A percentile compares a stretch with the other conserved stretches of the same genome.
Evolutionary conservation across 2,888 invertebrate species (phyloP).

Genomic region (Amiota minor): DNA sequence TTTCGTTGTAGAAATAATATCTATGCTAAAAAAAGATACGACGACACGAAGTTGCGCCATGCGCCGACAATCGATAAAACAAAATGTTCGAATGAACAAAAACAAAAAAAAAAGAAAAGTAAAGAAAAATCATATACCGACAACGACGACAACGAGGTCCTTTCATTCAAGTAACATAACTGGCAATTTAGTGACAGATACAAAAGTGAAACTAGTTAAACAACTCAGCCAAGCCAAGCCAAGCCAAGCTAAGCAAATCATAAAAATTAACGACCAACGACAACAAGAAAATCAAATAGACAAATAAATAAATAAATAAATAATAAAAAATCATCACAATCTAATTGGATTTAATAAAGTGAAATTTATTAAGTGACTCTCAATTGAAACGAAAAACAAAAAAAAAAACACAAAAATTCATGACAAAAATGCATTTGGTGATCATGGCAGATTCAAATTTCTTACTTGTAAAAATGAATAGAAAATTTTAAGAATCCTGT

Average conservation of each 20-base stretch:
- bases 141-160: slow-evolving; percentile 28
- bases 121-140: slow-evolving; percentile 13
- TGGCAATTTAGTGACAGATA: slow-evolving; percentile 32
- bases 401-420: background rate
- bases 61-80: slow-evolving; percentile 70
- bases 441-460: slow-evolving; percentile 62
- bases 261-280: background rate
- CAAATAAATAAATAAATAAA: slow-evolving; percentile 23
- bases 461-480: slow-evolving; percentile 54
- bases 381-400: background rate
- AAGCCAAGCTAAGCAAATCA: slow-evolving; percentile 24
- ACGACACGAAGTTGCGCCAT: slow-evolving; percentile 49
- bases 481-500: background rate
- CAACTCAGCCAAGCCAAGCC: too few relatives aligned
- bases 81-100: slow-evolving; percentile 49
- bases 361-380: background rate
- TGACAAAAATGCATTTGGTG: slow-evolving; percentile 64
- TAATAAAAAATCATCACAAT: slow-evolving; percentile 15
- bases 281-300: slow-evolving; percentile 12
- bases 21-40: slow-evolving; percentile 17
- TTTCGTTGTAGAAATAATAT: background rate
- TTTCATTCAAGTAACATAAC: slow-evolving; percentile 43
- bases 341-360: background rate
- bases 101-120: slow-evolving; percentile 2
- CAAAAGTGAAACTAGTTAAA: slow-evolving; percentile 25